phyloP scores from a whole-genome alignment of 2,888 invertebrate genomes.

The Hybos culiciformis region DNA sequence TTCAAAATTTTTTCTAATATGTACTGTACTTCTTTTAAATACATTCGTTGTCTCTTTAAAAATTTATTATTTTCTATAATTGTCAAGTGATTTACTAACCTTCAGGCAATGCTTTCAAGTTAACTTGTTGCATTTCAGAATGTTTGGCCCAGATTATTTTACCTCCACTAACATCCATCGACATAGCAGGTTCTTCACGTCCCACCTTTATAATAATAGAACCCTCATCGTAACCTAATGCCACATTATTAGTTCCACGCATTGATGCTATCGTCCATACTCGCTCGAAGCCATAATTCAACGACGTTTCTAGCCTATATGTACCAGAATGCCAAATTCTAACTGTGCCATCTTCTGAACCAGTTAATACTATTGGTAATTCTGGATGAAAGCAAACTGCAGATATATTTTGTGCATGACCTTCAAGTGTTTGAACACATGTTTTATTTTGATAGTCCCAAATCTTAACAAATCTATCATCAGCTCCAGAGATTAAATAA shows the following conservation, averaged over 20 bases:
- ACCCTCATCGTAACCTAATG: constrained; percentile 56
- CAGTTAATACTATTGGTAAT: constrained; percentile 89
- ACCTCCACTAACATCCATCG: constrained; percentile 96
- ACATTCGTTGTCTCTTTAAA: no score
- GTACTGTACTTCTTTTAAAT: no score
- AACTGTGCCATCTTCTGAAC: constrained; percentile 96
- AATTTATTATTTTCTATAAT: no score
- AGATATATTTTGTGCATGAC: constrained; percentile 92
- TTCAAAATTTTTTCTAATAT: no score
- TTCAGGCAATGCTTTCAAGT: constrained; percentile 72
- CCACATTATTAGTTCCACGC: constrained; percentile 91
- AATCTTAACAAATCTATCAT: constrained; percentile 94
- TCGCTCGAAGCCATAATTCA: constrained; percentile 96
- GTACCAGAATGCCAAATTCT: constrained; percentile 98
- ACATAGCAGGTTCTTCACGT: constrained; percentile 95
- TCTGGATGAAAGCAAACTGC: constrained; percentile 97
- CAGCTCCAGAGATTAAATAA: constrained; percentile 96
- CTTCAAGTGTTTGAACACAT: constrained; percentile 95
- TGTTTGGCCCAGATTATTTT: constrained; percentile 99
- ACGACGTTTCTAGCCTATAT: constrained; percentile 86
- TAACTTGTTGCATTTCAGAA: constrained; percentile 95
- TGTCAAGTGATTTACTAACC: constrained; percentile 38
- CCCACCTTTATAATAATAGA: constrained; percentile 45
- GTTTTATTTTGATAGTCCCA: constrained; percentile 99
- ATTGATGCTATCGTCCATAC: constrained; percentile 94